Conservation (phyloP, 1,140 invertebrate species). For the Leptinotarsa defecta region DNA sequence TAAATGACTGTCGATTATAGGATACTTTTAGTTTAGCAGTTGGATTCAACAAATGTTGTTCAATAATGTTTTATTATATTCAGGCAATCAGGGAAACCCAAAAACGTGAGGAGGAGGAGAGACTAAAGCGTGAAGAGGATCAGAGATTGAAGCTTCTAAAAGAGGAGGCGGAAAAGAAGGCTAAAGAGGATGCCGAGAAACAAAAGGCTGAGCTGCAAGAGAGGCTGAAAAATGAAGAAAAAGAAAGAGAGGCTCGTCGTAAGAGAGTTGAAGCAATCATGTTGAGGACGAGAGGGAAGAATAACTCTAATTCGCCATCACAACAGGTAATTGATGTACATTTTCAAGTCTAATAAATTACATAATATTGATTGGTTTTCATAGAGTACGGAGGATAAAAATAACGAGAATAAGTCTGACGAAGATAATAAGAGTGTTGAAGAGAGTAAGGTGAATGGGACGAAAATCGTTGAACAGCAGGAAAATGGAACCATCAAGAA, state of each 20-base stretch:
- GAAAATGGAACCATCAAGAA: conserved; percentile 54
- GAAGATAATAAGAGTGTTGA: conserved; percentile 35
- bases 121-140: conserved; percentile 66
- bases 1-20: conserved; percentile 1
- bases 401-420: conserved; percentile 53
- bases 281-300: conserved; percentile 74
- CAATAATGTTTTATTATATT: conserved; percentile 16
- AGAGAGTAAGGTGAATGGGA: conserved; percentile 53
- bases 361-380: conserved; percentile 10
- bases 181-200: conserved; percentile 79
- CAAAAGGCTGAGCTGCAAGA: conserved; percentile 75
- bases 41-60: too few species aligned
- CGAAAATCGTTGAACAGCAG: conserved; percentile 42
- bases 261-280: conserved; percentile 84
- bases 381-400: conserved; percentile 52
- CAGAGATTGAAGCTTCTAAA: conserved; percentile 71
- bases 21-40: too few species aligned
- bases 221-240: conserved; percentile 77
- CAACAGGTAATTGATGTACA: conserved; percentile 41
- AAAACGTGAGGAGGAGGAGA: conserved; percentile 71
- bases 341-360: background rate
- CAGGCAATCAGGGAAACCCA: conserved; percentile 61
- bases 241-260: conserved; percentile 75
- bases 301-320: conserved; percentile 61
- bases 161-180: conserved; percentile 76